Conservation (phyloP, 2,113 vertebrate species). For the Chelonoidis abingdonii region DNA sequence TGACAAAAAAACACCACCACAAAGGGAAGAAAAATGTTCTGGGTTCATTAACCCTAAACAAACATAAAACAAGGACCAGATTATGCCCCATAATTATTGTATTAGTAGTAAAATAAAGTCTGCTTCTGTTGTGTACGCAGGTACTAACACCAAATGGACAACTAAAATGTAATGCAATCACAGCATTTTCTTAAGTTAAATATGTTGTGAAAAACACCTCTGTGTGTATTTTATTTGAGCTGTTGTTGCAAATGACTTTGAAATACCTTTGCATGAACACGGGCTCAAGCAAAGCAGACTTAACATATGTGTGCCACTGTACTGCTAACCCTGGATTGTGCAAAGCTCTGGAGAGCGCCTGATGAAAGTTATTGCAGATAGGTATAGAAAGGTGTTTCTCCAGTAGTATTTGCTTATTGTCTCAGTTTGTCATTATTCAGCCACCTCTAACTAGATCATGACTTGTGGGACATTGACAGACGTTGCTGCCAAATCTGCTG, state of each 20-base stretch:
- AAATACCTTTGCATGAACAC: not conserved
- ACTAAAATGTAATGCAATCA: not conserved
- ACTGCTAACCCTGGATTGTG: not conserved
- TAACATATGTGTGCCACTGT: not conserved
- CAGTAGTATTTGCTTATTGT: too few species aligned
- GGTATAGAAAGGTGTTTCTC: not conserved
- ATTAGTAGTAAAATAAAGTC: not conserved
- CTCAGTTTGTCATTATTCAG: not conserved
- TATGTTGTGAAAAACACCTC: not conserved
- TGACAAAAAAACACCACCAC: slow-evolving; percentile 26
- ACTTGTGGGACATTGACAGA: not conserved
- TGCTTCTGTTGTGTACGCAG: not conserved
- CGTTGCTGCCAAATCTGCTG: not conserved
- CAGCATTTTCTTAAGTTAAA: not conserved
- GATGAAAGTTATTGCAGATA: not conserved
- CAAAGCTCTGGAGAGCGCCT: not conserved
- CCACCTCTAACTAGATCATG: not conserved
- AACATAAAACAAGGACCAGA: not conserved
- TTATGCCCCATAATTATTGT: not conserved
- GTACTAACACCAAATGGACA: not conserved
- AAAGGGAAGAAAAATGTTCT: slow-evolving; percentile 15
- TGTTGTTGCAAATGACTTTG: not conserved
- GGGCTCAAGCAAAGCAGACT: not conserved
- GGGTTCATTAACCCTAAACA: slow-evolving; percentile 9
- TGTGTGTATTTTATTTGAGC: not conserved